Percentiles rank a stretch among this genome's conserved stretches.
These are phyloP conservation scores for Agriotes lineatus DNA, from an alignment of 2,888 invertebrate species.

Conservation along the genomic window DNA sequence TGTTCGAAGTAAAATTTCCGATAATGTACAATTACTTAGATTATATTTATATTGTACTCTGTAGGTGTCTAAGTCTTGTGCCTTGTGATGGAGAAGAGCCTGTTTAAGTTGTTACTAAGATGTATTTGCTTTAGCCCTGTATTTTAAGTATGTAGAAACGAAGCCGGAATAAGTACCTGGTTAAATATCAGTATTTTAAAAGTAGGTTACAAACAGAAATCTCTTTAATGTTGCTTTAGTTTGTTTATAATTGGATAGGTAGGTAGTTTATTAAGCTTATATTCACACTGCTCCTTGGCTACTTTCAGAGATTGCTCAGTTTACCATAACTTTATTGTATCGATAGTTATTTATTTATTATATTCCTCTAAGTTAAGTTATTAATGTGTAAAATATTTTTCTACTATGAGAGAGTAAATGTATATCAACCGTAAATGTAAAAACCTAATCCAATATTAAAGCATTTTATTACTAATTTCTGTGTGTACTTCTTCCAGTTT, in stretches of 20 bases:
- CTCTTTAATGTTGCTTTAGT: constrained; percentile 1
- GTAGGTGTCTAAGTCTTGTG: background rate
- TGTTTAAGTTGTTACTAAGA: no score
- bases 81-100: background rate
- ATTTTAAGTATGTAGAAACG: background rate
- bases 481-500: no score
- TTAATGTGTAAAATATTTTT: background rate
- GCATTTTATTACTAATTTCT: constrained; percentile 3
- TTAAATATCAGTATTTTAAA: constrained; percentile 37
- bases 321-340: constrained; percentile 28
- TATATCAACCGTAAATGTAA: constrained; percentile 8
- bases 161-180: constrained; percentile 30
- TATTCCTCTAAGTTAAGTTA: background rate
- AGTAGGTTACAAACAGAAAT: constrained; percentile 1
- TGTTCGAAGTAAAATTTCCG: no score
- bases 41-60: no score
- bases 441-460: background rate
- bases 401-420: background rate
- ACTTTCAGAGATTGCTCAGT: constrained; percentile 14
- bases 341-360: constrained; percentile 29
- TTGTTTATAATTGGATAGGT: background rate
- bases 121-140: no score
- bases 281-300: background rate
- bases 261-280: background rate
- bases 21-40: no score